Evolutionary conservation across 30 jellyfish, hydroid and myxozoan species (phyloP).

Genomic region (Morbakka virulenta): DNA sequence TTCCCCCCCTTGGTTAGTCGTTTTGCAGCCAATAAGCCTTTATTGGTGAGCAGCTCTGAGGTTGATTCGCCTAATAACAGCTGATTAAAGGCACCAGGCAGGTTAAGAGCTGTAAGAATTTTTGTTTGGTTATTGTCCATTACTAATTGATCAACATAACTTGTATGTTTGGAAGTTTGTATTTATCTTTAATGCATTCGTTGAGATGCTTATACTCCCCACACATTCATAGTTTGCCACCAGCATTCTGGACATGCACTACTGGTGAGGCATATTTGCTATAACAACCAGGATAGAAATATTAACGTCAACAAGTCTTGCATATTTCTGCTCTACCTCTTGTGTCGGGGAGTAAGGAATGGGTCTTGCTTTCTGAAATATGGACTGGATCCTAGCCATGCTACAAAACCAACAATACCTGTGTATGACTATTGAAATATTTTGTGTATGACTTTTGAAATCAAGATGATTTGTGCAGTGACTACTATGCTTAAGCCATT

Average conservation of each 20-base stretch:
- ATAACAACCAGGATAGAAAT: conserved; percentile 1
- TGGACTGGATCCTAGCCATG: conserved; percentile 17
- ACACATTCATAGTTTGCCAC: conserved; percentile 28
- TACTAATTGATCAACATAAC: too few relatives aligned
- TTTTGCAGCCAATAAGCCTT: conserved; percentile 27
- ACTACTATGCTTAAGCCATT: too few relatives aligned
- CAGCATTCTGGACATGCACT: conserved; percentile 19
- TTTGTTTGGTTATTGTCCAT: too few relatives aligned
- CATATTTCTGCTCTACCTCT: conserved; percentile 14
- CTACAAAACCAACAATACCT: too few relatives aligned
- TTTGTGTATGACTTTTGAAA: too few relatives aligned
- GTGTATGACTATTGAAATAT: too few relatives aligned
- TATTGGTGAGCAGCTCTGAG: conserved; percentile 15
- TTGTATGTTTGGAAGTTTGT: too few relatives aligned
- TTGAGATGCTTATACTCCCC: conserved; percentile 49
- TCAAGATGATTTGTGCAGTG: too few relatives aligned
- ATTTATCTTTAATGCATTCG: too few relatives aligned
- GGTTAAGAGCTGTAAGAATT: conserved; percentile 24
- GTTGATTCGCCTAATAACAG: conserved; percentile 25
- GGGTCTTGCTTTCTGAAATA: conserved; percentile 38
- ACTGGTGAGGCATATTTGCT: conserved; percentile 44
- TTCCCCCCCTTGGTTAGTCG: conserved; percentile 39
- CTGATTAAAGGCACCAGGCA: conserved; percentile 52
- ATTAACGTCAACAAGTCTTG: conserved; percentile 11
- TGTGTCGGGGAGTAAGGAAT: conserved; percentile 8